Conservation (phyloP, 2,888 invertebrate species). For the Cephonodes hylas region DNA sequence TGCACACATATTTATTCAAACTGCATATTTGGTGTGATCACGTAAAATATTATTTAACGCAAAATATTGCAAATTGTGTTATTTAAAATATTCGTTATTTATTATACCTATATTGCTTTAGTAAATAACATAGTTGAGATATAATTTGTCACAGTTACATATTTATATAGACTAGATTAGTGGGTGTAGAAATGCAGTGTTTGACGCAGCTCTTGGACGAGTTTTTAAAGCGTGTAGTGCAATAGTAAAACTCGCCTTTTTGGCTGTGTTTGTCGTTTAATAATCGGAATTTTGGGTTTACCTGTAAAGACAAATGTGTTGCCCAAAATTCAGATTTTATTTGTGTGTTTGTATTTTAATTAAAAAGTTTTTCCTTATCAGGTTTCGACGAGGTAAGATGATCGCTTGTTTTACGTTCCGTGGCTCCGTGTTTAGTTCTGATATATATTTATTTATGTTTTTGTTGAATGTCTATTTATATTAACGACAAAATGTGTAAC, state of each 20-base stretch:
- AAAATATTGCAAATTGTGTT: constrained; percentile 25
- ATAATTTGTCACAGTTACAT: constrained; percentile 28
- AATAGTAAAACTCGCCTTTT: constrained; percentile 28
- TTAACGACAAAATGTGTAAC: constrained; percentile 1
- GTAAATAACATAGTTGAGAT: constrained; percentile 30
- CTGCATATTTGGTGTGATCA: constrained; percentile 20
- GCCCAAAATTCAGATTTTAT: constrained; percentile 37
- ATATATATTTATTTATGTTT: constrained; percentile 32
- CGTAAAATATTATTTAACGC: constrained; percentile 18
- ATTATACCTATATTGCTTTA: constrained; percentile 27
- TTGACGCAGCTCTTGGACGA: background rate
- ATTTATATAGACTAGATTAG: constrained; percentile 33
- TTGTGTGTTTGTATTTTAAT: constrained; percentile 32
- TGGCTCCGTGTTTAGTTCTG: constrained; percentile 40
- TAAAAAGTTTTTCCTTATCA: constrained; percentile 63
- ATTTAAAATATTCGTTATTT: constrained; percentile 22
- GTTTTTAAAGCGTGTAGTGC: constrained; percentile 24
- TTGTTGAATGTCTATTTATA: constrained; percentile 5
- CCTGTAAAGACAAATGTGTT: constrained; percentile 2
- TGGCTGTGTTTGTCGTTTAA: constrained; percentile 29
- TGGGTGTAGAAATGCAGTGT: constrained; percentile 15
- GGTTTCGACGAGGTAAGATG: constrained; percentile 73
- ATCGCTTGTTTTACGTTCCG: constrained; percentile 54
- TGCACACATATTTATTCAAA: constrained; percentile 26
- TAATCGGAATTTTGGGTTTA: constrained; percentile 34